Base-by-base conservation (phyloP, 2,113 vertebrate species). In the Petrocephalus zakoni region DNA sequence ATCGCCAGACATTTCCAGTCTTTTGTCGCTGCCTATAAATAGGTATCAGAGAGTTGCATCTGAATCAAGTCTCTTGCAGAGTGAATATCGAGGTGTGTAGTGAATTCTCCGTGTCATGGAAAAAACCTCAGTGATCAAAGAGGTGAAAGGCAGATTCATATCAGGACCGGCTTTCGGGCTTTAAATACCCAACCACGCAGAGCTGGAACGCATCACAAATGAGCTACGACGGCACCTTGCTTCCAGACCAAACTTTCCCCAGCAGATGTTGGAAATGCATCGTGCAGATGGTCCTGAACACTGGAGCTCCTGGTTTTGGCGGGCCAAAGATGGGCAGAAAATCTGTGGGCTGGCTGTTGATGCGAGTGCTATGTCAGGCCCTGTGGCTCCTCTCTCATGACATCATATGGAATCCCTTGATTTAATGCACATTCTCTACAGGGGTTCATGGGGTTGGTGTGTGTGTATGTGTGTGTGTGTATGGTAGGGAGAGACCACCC, bases 351-450 rank as follows among this genome's bases (percentile, higher is more conserved):
- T 86, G 49, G 56, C 11, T 84, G 47, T 72, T 22, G 21, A 61
- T 87, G 85, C 81, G 90, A 87, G 89, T 64, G 81, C 4, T 21
- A 11, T 19, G 78, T 49, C 37, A 1, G 13, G 9, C 68, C 56
- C n/a, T 61, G 87, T 88, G 87, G 87, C 91, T 90, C 61, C 49
- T 55, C 81, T 68, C 90, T 88, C 21, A 88, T 90, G 89, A 87
- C 87, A 86, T 89, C 83, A 85, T 89, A 46, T 85, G 83, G 90
- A 55, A 88, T 88, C 25, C 85, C 91, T 91, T 88, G 68, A 90
- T 92, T 90, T 91, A 90, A 91, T 87, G 89, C 89, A 83, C 87
- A 87, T 49, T 29, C 72, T 52, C 46, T 81, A 86, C 55, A 61
- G 81, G 42, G 37, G 55, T 53, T 68, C 17, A 89, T 87, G 9